Evolutionary conservation across 2,888 invertebrate species (phyloP).

Genomic region (Eurytoma californica): DNA sequence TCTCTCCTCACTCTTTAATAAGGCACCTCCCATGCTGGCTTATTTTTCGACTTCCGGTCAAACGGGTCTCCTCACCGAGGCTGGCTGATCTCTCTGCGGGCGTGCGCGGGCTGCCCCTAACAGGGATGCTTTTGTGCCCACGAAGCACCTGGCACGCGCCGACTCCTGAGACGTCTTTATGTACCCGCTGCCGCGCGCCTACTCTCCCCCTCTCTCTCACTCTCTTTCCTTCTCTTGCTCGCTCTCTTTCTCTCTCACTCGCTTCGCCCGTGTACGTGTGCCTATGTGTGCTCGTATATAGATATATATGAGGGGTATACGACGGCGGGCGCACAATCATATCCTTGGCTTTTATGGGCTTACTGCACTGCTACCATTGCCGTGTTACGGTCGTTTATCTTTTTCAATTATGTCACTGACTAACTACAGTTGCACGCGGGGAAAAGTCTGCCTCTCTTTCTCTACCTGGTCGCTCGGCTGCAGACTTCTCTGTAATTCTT

Average conservation of each 20-base stretch:
- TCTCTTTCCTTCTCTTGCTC: conserved; percentile 14
- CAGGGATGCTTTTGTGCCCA: conserved; percentile 66
- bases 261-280: not conserved
- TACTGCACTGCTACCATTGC: conserved; percentile 36
- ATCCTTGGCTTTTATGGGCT: conserved; percentile 54
- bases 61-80: conserved; percentile 55
- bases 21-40: conserved; percentile 66
- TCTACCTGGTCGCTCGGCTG: conserved; percentile 8
- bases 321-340: conserved; percentile 45
- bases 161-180: conserved; percentile 58
- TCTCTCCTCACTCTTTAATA: conserved; percentile 65
- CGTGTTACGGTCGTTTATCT: conserved; percentile 56
- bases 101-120: conserved; percentile 58
- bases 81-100: conserved; percentile 49
- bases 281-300: not conserved
- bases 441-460: conserved; percentile 21
- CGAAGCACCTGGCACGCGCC: conserved; percentile 74
- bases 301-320: not conserved
- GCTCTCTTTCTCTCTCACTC: conserved; percentile 37
- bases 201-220: conserved; percentile 38
- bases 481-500: conserved; percentile 10
- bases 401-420: conserved; percentile 57
- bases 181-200: conserved; percentile 44
- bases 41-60: conserved; percentile 71
- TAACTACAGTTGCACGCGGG: conserved; percentile 45